phyloP scores from a whole-genome alignment of 1,140 invertebrate genomes.

The Pseudomyrmex cubaensis region DNA sequence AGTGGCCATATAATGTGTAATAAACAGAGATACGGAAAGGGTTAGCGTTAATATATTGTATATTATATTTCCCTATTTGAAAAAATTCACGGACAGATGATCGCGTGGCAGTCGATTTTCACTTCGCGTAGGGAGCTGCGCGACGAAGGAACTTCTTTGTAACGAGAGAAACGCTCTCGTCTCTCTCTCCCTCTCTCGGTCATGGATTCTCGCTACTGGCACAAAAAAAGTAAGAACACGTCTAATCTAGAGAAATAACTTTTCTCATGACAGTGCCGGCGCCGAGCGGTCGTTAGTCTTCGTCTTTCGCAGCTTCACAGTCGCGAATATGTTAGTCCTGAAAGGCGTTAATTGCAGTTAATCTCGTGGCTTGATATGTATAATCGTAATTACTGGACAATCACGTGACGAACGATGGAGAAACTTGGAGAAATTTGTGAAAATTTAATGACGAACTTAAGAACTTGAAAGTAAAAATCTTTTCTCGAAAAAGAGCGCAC shows the following conservation, averaged over 20 bases:
- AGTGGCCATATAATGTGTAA: too few species aligned
- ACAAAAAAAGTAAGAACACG: background rate
- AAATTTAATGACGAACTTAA: too few species aligned
- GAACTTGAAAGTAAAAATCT: too few species aligned
- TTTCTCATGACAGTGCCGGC: slow-evolving; percentile 85
- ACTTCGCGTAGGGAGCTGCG: slow-evolving; percentile 36
- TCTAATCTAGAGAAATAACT: slow-evolving; percentile 67
- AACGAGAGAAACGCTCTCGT: slow-evolving; percentile 23
- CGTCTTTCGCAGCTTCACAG: slow-evolving; percentile 94
- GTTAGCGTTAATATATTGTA: slow-evolving; percentile 15
- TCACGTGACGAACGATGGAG: background rate
- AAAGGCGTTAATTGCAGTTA: slow-evolving; percentile 76
- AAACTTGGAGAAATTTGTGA: background rate
- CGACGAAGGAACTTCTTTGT: slow-evolving; percentile 68
- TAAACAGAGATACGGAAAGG: slow-evolving; percentile 37
- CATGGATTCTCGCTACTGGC: slow-evolving; percentile 39
- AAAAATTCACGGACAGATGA: slow-evolving; percentile 52
- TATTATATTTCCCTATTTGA: slow-evolving; percentile 35
- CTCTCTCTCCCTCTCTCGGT: background rate
- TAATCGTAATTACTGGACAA: background rate
- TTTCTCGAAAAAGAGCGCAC: too few species aligned
- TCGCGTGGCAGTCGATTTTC: slow-evolving; percentile 39
- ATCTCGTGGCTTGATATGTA: background rate
- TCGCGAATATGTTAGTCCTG: slow-evolving; percentile 93
- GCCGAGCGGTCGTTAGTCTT: slow-evolving; percentile 94